Base-by-base conservation (phyloP, 2,113 vertebrate genomes). In the Podarcis cretensis region DNA sequence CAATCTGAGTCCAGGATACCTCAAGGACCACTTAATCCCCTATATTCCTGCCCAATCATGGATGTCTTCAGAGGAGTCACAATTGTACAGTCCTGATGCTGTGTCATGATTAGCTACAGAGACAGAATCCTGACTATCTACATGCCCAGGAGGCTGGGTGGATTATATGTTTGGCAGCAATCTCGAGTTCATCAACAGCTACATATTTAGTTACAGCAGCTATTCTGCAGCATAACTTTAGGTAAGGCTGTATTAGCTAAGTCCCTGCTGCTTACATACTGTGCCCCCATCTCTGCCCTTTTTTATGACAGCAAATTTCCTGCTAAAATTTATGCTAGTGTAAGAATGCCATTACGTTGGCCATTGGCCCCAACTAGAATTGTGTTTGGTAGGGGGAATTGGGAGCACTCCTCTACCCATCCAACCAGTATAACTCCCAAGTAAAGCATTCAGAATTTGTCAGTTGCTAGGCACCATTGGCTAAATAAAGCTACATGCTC, bases 391-490 rank as follows among this genome's bases (percentile, higher is more conserved):
- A 6, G 18, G 16, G 79, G n/a, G 18, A 63, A 32, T 59, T 59
- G 32, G 14, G 43, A 79, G 48, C 48, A 54, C 18, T n/a, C 27
- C 8, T 63, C 10, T 27, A 23, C 76, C 48, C 40, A 5, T 14
- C 23, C 76, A 54, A 30, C 54, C 30, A 76, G 57, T 23, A 48
- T 93, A 93, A 82, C 30, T 73, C 8, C 6, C 80, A 83, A 37
- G 35, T 86, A 21, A 27, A 30, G 43, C 3, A 9, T 1, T 8
- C 65, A 48, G 6, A 91, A 90, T 88, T 0, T 40, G 9, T 27
- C 57, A 9, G 25, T 30, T 40, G 40, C 65, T 48, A 83, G 65
- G 63, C 21, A 40, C 25, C 27, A 59, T 10, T 59, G 48, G 69
- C 16, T 74, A 73, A 81, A 30, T 69, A 71, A 81, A 59, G n/a